A percentile compares a stretch with the other conserved stretches of the same genome.
Conservation (phyloP, 2,888 invertebrate genomes). For the Sacculina carcini region DNA sequence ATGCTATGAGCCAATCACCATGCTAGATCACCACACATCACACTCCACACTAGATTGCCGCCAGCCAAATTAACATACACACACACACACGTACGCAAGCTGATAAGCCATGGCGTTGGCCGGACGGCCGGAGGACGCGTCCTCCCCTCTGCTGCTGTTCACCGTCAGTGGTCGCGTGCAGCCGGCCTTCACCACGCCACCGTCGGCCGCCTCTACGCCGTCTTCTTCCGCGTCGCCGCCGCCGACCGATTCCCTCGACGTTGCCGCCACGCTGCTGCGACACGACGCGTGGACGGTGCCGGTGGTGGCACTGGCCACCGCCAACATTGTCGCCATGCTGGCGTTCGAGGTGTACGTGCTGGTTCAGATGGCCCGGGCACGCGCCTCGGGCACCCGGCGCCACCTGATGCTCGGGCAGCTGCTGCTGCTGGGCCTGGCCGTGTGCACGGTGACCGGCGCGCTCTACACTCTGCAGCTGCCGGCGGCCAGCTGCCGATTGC, state of each 20-base stretch:
- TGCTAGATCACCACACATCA: too few relatives aligned
- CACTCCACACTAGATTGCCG: too few relatives aligned
- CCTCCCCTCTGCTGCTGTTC: neutral
- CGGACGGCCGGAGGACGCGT: neutral
- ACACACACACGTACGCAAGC: too few relatives aligned
- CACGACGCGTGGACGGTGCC: slow-evolving; percentile 74
- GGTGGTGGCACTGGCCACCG: slow-evolving; percentile 51
- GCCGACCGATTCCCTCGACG: too few relatives aligned
- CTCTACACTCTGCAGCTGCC: slow-evolving; percentile 51
- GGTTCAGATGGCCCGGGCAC: slow-evolving; percentile 41
- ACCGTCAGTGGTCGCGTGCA: neutral
- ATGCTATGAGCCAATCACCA: too few relatives aligned
- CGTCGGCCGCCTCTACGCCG: neutral
- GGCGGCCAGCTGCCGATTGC: slow-evolving; percentile 48
- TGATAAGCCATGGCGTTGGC: too few relatives aligned
- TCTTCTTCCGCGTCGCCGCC: too few relatives aligned
- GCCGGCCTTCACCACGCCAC: neutral
- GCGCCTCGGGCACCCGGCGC: slow-evolving; percentile 47
- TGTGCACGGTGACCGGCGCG: slow-evolving; percentile 50
- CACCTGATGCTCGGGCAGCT: slow-evolving; percentile 68
- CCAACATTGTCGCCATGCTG: slow-evolving; percentile 56
- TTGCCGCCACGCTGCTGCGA: slow-evolving; percentile 1
- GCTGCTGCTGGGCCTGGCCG: slow-evolving; percentile 52
- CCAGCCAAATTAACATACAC: too few relatives aligned
- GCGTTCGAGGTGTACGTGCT: slow-evolving; percentile 59